Evolutionary conservation across 1,140 invertebrate genomes (phyloP), one percentile per base, ranked within the genome.

Genomic region (Orchestia grillus): DNA sequence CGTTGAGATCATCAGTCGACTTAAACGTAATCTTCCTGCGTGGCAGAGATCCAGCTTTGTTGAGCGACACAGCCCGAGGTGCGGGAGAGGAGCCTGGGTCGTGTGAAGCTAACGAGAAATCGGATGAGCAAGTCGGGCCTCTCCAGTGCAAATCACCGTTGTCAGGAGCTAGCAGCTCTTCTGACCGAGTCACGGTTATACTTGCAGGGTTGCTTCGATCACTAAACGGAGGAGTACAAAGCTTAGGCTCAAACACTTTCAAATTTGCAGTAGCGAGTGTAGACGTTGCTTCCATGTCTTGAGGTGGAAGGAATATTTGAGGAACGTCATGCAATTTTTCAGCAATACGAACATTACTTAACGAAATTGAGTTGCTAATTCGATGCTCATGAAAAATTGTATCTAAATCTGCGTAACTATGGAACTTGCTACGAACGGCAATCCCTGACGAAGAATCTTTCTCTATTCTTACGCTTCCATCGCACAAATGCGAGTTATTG

Each of bases 1-100:
- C 92, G 92, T 94, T 40, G 43, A 94, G 44, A n/a, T 94, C 36
- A 47, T 94, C 8, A 45, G 92, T 44, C n/a, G 92, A 94, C 44
- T 94, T 11, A 94, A 94, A 94, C 19, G 92, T 94, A 44, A 94
- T 44, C 47, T 47, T 94, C 40, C 44, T 94, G 44, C 92, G 92
- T 15, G 92, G 92, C 44, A 94, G 44, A n/a, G 92, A 94, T 6
- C 92, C 92, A 1, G 92, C 47, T 94, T 94, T 44, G 92, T 44
- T 45, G 43, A 94, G 44, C 41, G 88, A 90, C 28, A 36, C 28
- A 77, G 28, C 62, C 11, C 11, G 62, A 23, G 11, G 62, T 15
- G 62, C 28, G 3, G 62, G 36, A 15, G 62, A 77, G 28, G 43
- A 90, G 28, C 88, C 0, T 3, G 41, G 41, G 43, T 44, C 43